Conservation (phyloP, 2,888 invertebrate species). For the Lasioglossum leucozonium region DNA sequence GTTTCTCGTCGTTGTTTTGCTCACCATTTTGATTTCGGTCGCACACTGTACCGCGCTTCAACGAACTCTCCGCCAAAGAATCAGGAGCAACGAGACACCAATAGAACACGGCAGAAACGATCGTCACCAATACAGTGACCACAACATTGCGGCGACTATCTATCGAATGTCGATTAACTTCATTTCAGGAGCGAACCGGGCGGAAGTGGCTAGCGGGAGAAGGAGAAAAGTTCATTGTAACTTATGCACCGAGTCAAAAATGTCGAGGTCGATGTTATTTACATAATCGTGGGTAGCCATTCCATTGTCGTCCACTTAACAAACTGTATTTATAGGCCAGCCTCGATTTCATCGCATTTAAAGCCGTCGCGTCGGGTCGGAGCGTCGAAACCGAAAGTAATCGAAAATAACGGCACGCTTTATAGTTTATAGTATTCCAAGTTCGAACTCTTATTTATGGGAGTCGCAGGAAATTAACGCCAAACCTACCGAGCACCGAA, state of each 20-base stretch:
- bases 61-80: no score
- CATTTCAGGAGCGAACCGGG: conserved; percentile 11
- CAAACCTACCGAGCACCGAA: no score
- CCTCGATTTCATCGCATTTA: neutral
- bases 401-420: no score
- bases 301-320: neutral
- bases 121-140: neutral
- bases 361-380: no score
- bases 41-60: neutral
- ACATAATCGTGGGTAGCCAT: neutral
- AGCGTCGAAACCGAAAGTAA: no score
- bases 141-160: neutral
- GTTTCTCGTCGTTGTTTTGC: neutral
- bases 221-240: conserved; percentile 21
- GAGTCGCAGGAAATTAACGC: no score
- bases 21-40: conserved; percentile 25
- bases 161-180: conserved; percentile 26
- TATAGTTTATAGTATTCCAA: no score
- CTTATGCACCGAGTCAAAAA: conserved; percentile 31
- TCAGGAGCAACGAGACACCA: neutral
- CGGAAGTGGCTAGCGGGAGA: conserved; percentile 13
- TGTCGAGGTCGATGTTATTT: conserved; percentile 41
- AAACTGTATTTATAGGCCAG: neutral
- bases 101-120: neutral
- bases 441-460: no score